These are phyloP conservation scores for Conus ventricosus DNA, from an alignment of 1,140 invertebrate species.

Conservation along the genomic window DNA sequence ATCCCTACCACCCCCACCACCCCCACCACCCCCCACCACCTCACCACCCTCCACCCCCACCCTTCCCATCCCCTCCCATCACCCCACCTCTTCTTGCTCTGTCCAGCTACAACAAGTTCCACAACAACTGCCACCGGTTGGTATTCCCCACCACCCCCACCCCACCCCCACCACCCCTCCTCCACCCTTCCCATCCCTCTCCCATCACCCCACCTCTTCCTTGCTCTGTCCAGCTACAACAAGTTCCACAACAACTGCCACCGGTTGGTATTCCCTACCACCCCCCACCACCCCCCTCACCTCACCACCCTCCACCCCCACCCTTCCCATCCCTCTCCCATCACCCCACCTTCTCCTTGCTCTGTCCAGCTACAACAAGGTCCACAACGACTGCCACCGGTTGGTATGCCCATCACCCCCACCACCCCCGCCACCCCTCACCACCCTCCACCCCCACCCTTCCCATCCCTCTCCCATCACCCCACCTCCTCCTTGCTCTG, in stretches of 20 bases:
- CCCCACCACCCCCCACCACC: not conserved
- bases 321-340: no score
- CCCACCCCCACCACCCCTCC: not conserved
- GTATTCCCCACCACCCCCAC: not conserved
- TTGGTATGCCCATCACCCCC: no score
- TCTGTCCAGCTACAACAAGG: no score
- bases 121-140: no score
- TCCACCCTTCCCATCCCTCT: not conserved
- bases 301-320: not conserved
- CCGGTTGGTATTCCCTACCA: slow-evolving; percentile 65
- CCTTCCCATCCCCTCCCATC: not conserved
- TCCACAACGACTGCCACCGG: no score
- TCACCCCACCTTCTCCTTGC: no score
- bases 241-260: slow-evolving; percentile 81
- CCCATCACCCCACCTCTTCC: slow-evolving; percentile 49
- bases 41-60: not conserved
- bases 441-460: no score
- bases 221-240: slow-evolving; percentile 79
- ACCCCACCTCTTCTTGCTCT: not conserved
- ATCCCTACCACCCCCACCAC: not conserved
- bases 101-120: not conserved
- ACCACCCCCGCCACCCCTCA: no score
- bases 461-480: not conserved
- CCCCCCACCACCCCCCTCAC: not conserved
- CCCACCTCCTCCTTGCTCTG: no score